Conservation (phyloP, 2,888 invertebrate species). For the Mythimna lalbum region DNA sequence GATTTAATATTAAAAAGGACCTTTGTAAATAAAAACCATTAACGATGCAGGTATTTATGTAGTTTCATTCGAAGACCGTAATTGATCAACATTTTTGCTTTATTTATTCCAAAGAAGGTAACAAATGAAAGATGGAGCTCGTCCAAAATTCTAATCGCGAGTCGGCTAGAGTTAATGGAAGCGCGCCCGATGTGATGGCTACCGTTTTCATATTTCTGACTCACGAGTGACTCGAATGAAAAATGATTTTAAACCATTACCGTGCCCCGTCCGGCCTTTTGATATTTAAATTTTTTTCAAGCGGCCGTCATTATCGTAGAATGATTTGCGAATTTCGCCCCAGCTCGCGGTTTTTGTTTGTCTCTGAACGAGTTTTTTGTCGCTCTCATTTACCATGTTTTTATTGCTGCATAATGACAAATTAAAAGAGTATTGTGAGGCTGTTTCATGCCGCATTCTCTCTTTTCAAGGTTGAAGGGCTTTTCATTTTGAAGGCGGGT, state of each 20-base stretch:
- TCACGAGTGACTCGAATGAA: slow-evolving; percentile 89
- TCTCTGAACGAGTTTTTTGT: slow-evolving; percentile 88
- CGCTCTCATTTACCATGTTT: slow-evolving; percentile 89
- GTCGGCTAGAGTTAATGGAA: slow-evolving; percentile 83
- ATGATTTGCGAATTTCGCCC: slow-evolving; percentile 90
- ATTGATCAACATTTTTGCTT: slow-evolving; percentile 70
- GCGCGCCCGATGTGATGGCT: slow-evolving; percentile 84
- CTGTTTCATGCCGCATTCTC: slow-evolving; percentile 87
- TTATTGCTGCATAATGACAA: slow-evolving; percentile 90
- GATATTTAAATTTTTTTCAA: slow-evolving; percentile 91
- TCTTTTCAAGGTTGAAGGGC: slow-evolving; percentile 81
- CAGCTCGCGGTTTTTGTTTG: slow-evolving; percentile 87
- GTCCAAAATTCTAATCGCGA: slow-evolving; percentile 85
- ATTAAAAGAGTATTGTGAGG: slow-evolving; percentile 89
- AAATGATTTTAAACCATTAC: slow-evolving; percentile 91
- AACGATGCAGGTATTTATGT: slow-evolving; percentile 54
- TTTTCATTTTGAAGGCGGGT: slow-evolving; percentile 71
- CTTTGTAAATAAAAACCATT: slow-evolving; percentile 69
- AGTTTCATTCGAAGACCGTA: slow-evolving; percentile 72
- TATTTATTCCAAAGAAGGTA: slow-evolving; percentile 68
- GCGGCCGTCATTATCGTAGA: slow-evolving; percentile 88
- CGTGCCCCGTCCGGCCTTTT: slow-evolving; percentile 90
- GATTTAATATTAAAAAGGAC: slow-evolving; percentile 63
- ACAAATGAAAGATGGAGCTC: slow-evolving; percentile 81
- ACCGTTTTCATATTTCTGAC: slow-evolving; percentile 89